These are phyloP conservation scores for Morus bassanus DNA, from an alignment of 2,797 vertebrate species.

Conservation along the genomic window DNA sequence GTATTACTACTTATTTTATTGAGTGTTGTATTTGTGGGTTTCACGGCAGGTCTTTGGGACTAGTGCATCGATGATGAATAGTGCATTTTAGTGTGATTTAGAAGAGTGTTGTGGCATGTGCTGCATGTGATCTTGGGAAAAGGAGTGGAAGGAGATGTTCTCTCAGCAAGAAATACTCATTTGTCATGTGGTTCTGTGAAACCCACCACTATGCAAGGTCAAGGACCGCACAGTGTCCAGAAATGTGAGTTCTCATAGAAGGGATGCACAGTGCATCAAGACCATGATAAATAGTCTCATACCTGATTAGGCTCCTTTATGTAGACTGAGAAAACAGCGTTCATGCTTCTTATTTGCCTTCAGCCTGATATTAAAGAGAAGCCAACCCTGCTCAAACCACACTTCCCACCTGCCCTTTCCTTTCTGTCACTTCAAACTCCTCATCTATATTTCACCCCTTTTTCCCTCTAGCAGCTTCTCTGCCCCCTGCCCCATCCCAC, in stretches of 20 bases:
- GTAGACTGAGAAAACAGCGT: slow-evolving; percentile 25
- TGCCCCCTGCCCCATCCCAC: background rate
- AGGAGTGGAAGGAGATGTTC: slow-evolving; percentile 40
- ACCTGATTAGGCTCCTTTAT: slow-evolving; percentile 49
- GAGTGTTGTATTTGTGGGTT: background rate
- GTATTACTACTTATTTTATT: background rate
- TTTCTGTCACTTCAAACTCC: background rate
- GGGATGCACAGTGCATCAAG: slow-evolving; percentile 33
- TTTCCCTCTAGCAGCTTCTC: background rate
- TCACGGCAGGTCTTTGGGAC: background rate
- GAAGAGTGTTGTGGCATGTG: background rate
- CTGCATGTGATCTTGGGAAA: background rate
- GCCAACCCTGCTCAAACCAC: background rate
- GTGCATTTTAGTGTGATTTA: slow-evolving; percentile 13
- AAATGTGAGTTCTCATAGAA: slow-evolving; percentile 60
- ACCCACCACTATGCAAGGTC: slow-evolving; percentile 66
- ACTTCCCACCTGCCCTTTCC: background rate
- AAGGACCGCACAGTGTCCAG: slow-evolving; percentile 66
- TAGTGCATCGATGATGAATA: background rate
- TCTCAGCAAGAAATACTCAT: slow-evolving; percentile 62
- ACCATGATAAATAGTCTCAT: slow-evolving; percentile 67
- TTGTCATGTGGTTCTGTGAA: slow-evolving; percentile 69
- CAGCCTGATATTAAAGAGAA: background rate
- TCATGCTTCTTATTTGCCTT: slow-evolving; percentile 5
- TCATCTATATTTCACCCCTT: background rate